Percentiles rank a stretch among this genome's conserved stretches.
phyloP scores from a whole-genome alignment of 2,888 invertebrate genomes.

The Blastobasis lacticolella region DNA sequence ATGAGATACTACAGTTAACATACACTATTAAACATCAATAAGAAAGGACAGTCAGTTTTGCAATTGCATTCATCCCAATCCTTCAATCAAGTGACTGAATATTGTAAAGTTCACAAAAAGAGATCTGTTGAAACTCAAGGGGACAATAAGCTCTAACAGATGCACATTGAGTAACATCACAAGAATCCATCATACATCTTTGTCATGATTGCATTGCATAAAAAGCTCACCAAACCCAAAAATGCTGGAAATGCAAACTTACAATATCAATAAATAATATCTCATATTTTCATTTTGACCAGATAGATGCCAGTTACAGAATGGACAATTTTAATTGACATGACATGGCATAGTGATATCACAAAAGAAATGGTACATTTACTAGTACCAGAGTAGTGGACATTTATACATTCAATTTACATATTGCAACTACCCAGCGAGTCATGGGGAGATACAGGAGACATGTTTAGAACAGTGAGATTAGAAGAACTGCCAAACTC shows the following conservation, averaged over 20 bases:
- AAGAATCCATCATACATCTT: constrained; percentile 32
- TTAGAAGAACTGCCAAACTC: constrained; percentile 88
- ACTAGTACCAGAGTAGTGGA: constrained; percentile 47
- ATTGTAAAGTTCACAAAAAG: constrained; percentile 65
- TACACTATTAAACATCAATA: constrained; percentile 21
- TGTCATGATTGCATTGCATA: too few species aligned
- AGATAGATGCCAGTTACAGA: constrained; percentile 60
- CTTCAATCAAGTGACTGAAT: constrained; percentile 40
- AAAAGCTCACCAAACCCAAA: constrained; percentile 40
- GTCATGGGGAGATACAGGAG: constrained; percentile 38
- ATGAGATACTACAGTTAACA: constrained; percentile 18
- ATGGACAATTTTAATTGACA: constrained; percentile 71
- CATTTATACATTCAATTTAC: constrained; percentile 36
- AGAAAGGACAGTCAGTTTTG: constrained; percentile 18
- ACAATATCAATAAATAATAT: constrained; percentile 65
- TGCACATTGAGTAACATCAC: constrained; percentile 20
- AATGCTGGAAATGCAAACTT: constrained; percentile 58
- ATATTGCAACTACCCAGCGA: constrained; percentile 64
- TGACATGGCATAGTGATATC: constrained; percentile 67
- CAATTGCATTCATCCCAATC: constrained; percentile 39
- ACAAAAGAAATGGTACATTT: constrained; percentile 57
- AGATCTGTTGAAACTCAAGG: constrained; percentile 57
- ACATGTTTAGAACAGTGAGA: constrained; percentile 4
- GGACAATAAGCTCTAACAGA: constrained; percentile 50
- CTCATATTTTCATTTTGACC: constrained; percentile 39